These are phyloP conservation scores for Drosophila baimaii DNA, from an alignment of 1,140 invertebrate genomes.

Conservation along the genomic window DNA sequence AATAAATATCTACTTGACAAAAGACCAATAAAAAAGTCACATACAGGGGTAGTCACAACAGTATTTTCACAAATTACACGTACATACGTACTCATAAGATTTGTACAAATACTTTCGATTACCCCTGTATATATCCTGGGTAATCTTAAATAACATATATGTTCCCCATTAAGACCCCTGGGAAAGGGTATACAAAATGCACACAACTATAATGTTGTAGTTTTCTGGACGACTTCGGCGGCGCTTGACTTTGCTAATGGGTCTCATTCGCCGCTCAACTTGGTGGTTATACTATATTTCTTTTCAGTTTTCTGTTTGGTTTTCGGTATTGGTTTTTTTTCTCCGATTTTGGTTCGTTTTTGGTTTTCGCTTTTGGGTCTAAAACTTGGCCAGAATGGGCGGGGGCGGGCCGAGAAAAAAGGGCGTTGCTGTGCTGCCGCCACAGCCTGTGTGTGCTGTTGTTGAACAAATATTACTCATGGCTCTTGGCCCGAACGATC, in stretches of 20 bases:
- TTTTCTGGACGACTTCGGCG: constrained; percentile 4
- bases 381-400: constrained; percentile 21
- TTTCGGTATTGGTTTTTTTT: constrained; percentile 1
- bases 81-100: too few relatives aligned
- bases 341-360: constrained; percentile 7
- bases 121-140: too few relatives aligned
- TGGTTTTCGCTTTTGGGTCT: too few relatives aligned
- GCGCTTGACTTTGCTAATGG: constrained; percentile 45
- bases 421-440: constrained; percentile 61
- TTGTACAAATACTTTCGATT: too few relatives aligned
- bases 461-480: constrained; percentile 81
- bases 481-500: constrained; percentile 57
- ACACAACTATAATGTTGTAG: neutral
- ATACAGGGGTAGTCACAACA: too few relatives aligned
- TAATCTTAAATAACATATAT: neutral
- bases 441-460: constrained; percentile 23
- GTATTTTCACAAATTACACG: too few relatives aligned
- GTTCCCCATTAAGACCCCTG: too few relatives aligned
- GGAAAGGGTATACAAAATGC: neutral
- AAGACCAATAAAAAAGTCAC: too few relatives aligned
- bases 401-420: constrained; percentile 74
- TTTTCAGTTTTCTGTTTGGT: constrained; percentile 15
- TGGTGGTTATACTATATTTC: constrained; percentile 8
- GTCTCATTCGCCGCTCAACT: constrained; percentile 31
- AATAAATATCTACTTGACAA: too few relatives aligned